Conservation (phyloP, 2,113 vertebrate genomes). For the Ancistrus triradiatus region DNA sequence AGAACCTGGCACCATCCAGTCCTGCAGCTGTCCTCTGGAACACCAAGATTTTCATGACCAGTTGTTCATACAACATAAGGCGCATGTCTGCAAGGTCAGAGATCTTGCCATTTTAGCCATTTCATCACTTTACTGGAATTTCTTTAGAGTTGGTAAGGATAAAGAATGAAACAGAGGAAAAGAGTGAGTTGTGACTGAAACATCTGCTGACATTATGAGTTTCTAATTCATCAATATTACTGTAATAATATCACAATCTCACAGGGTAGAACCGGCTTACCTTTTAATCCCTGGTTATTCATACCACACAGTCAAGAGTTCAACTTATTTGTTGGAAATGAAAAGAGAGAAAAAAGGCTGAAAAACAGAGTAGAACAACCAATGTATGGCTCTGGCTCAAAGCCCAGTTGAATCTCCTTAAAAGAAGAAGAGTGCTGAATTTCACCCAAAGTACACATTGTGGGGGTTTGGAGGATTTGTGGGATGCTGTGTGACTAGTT, state of each 20-base stretch:
- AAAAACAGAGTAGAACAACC: background rate
- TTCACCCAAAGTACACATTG: conserved; percentile 22
- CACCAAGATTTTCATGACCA: conserved; percentile 11
- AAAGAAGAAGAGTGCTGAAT: conserved; percentile 19
- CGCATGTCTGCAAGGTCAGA: conserved; percentile 20
- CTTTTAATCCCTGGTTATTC: conserved; percentile 19
- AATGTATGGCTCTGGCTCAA: background rate
- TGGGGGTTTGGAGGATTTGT: background rate
- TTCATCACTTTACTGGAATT: background rate
- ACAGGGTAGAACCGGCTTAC: background rate
- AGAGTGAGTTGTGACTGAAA: background rate
- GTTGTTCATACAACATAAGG: conserved; percentile 19
- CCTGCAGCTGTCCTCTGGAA: conserved; percentile 28
- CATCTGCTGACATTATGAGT: background rate
- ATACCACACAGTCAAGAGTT: conserved; percentile 13
- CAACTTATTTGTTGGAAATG: conserved; percentile 15
- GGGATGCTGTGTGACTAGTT: conserved; percentile 15
- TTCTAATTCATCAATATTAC: conserved; percentile 18
- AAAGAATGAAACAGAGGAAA: conserved; percentile 10
- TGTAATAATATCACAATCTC: conserved; percentile 3
- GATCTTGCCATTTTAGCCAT: conserved; percentile 1
- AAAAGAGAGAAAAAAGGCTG: conserved; percentile 23
- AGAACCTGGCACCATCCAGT: conserved; percentile 1
- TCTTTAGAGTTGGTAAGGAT: background rate
- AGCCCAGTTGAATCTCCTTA: conserved; percentile 9